Evolutionary conservation across 2,113 vertebrate species (phyloP), one percentile per base, ranked within the genome.

Genomic region (Oncorhynchus tshawytscha): DNA sequence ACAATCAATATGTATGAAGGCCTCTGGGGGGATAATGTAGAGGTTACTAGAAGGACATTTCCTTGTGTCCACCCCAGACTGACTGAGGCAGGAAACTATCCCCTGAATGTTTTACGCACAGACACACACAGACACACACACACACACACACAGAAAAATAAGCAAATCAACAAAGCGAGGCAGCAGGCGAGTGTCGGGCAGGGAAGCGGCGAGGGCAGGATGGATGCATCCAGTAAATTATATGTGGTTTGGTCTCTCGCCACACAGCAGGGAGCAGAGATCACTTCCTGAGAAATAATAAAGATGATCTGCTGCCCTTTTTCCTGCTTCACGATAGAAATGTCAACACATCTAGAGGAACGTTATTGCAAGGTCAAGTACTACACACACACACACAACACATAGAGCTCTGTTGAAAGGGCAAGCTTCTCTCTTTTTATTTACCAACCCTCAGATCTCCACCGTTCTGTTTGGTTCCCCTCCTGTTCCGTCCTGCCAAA

Each of bases 281-380:
- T 71, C 71, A 74, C 12, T 62, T 65, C 75, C 70, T 11, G 29
- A 48, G 73, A 78, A 80, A 80, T 78, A 76, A 78, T 80, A 78
- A 86, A 71, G 67, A 75, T 76, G 67, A 76, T 76, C 77, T 67
- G 54, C n/a, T 5, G 60, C 70, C 66, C 15, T 76, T 57, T 25
- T 74, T 48, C 65, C 60, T 64, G 7, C 29, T 25, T 49, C 67
- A 57, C 0, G 51, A 64, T 57, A 9, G 51, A 79, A 74, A 75
- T 81, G 69, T 79, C 69, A 75, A 77, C 70, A 51, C 78, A 71
- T 81, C 54, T 4, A 22, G 25, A 60, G 54, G 39, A 34, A 75
- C 24, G 69, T 84, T 73, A 85, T 84, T 85, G 71, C 73, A 72
- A 68, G 76, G 70, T 71, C 74, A 83, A 71, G 62, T 29, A 80